Conservation (phyloP, 2,113 vertebrate genomes). For the Paradisaea rubra region DNA sequence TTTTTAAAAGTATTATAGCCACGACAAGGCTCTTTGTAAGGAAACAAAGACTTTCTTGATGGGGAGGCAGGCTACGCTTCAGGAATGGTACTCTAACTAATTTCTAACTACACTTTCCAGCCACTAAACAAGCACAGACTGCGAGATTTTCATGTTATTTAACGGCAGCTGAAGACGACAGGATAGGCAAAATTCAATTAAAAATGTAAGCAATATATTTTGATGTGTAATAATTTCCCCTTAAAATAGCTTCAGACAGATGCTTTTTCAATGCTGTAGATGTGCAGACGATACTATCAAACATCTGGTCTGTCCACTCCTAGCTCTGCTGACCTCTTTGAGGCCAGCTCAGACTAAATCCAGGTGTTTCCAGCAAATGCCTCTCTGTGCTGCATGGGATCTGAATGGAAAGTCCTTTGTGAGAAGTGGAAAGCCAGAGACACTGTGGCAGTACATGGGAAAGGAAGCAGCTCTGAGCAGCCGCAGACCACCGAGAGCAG, state of each 20-base stretch:
- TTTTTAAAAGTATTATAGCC: not conserved
- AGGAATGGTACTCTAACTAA: not conserved
- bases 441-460: not conserved
- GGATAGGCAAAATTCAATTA: not conserved
- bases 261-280: not conserved
- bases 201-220: not conserved
- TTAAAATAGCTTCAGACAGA: not conserved
- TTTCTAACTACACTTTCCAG: not conserved
- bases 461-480: not conserved
- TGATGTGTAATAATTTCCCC: not conserved
- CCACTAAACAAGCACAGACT: not conserved
- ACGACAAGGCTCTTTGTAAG: not conserved
- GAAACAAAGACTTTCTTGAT: not conserved
- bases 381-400: not conserved
- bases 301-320: not conserved
- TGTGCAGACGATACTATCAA: not conserved
- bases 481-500: not conserved
- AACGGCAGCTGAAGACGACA: not conserved
- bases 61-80: not conserved
- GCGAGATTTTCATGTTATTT: not conserved
- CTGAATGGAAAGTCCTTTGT: not conserved
- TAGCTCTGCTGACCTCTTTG: not conserved
- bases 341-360: not conserved
- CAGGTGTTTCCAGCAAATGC: not conserved
- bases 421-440: not conserved